These are phyloP conservation scores for Capra hircus DNA, from an alignment of 2,113 vertebrate species.

Conservation along the genomic window DNA sequence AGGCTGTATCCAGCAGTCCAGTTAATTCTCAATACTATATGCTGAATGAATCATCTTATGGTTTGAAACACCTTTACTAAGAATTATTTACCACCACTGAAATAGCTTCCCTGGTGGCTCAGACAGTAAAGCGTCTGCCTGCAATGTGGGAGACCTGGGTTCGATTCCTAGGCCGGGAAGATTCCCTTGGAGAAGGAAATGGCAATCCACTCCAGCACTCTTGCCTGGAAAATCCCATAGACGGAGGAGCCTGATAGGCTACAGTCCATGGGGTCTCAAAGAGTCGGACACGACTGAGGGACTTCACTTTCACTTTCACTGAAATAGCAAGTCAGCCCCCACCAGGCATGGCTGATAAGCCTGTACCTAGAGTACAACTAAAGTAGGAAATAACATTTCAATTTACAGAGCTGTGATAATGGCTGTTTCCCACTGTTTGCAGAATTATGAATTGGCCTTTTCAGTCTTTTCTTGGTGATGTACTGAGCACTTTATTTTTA, in stretches of 20 bases:
- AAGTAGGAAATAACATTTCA: constrained; percentile 7
- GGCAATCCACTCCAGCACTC: no score
- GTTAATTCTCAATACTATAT: neutral
- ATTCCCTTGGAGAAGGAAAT: no score
- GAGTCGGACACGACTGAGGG: no score
- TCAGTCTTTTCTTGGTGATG: neutral
- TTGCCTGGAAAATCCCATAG: no score
- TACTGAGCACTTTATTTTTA: neutral
- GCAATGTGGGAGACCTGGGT: no score
- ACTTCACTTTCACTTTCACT: neutral
- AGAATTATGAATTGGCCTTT: neutral
- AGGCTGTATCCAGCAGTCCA: neutral
- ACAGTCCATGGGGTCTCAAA: no score
- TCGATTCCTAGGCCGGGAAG: no score
- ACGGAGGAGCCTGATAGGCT: no score
- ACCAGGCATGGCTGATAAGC: neutral
- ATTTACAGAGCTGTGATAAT: constrained; percentile 3
- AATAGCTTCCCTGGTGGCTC: neutral
- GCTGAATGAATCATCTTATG: neutral
- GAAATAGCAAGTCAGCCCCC: neutral
- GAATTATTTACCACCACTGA: neutral
- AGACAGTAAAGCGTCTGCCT: no score
- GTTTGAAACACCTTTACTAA: neutral
- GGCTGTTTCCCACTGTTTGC: neutral
- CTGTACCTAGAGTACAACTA: neutral